Conservation (phyloP, 2,113 vertebrate species). For the Epinephelus fuscoguttatus region DNA sequence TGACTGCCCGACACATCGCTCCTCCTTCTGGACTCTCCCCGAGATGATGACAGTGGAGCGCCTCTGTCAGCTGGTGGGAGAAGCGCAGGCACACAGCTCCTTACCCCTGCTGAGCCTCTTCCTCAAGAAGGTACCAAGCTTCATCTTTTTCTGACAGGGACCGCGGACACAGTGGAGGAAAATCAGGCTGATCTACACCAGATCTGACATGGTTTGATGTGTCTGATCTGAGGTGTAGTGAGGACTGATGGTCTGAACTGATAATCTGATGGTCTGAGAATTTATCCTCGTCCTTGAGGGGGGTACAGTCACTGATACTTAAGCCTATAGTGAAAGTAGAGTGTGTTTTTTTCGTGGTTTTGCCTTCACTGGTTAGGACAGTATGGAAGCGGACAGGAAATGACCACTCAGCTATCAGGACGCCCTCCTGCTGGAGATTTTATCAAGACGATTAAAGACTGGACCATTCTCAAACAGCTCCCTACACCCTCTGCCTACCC, state of each 20-base stretch:
- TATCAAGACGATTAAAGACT: too few relatives aligned
- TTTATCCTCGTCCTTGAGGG: too few relatives aligned
- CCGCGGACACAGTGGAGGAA: neutral
- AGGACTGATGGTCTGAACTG: neutral
- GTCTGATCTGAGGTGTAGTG: neutral
- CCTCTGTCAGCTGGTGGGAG: conserved; percentile 76
- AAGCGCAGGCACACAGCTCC: neutral
- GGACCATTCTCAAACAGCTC: too few relatives aligned
- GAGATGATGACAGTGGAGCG: conserved; percentile 78
- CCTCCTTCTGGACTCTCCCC: conserved; percentile 79
- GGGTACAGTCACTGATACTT: too few relatives aligned
- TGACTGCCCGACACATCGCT: conserved; percentile 74
- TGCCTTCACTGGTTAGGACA: too few relatives aligned
- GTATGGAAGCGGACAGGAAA: neutral
- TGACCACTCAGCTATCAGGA: neutral
- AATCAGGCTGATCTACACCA: neutral
- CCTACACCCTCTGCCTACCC: too few relatives aligned
- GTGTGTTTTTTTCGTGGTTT: too few relatives aligned
- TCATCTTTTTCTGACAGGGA: neutral
- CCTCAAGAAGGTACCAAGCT: conserved; percentile 74
- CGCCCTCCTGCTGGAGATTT: neutral
- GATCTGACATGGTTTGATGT: neutral
- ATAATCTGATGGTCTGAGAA: too few relatives aligned
- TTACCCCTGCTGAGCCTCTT: conserved; percentile 74
- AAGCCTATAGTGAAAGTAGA: too few relatives aligned